Conservation (phyloP, 2,113 vertebrate genomes). For the Gasterosteus nipponicus region DNA sequence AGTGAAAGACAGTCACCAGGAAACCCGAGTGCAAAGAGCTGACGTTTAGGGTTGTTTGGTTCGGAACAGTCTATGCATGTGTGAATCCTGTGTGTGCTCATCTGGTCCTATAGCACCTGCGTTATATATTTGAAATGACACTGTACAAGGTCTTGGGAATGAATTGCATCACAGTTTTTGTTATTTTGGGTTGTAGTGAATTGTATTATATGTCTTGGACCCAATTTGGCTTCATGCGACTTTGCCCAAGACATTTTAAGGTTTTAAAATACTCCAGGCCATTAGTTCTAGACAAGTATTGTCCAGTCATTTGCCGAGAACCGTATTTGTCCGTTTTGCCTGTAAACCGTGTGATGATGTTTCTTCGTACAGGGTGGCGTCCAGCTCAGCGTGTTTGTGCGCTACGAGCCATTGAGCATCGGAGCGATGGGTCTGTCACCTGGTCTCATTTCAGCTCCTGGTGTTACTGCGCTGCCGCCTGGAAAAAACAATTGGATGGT, state of each 20-base stretch:
- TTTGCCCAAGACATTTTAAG: background rate
- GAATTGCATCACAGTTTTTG: background rate
- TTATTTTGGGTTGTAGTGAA: background rate
- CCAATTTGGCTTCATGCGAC: background rate
- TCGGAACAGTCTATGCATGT: slow-evolving; percentile 19
- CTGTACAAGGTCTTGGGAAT: background rate
- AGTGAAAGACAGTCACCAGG: slow-evolving; percentile 46
- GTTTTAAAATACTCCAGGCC: too few relatives aligned
- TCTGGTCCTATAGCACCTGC: background rate
- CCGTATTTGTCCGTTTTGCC: background rate
- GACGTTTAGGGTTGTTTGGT: slow-evolving; percentile 31
- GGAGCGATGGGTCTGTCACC: background rate
- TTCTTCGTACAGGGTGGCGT: background rate
- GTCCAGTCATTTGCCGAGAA: background rate
- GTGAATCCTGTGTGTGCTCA: background rate
- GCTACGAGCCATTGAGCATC: background rate
- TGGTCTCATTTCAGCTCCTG: background rate
- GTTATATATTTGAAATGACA: background rate
- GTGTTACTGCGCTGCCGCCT: background rate
- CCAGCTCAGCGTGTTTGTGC: background rate
- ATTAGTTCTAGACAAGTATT: background rate
- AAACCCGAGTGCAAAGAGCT: slow-evolving; percentile 33
- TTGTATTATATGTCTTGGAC: background rate
- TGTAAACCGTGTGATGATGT: background rate
- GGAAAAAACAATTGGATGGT: slow-evolving; percentile 1